phyloP scores from a whole-genome alignment of 1,140 invertebrate genomes.

The Cardiocondyla obscurior region DNA sequence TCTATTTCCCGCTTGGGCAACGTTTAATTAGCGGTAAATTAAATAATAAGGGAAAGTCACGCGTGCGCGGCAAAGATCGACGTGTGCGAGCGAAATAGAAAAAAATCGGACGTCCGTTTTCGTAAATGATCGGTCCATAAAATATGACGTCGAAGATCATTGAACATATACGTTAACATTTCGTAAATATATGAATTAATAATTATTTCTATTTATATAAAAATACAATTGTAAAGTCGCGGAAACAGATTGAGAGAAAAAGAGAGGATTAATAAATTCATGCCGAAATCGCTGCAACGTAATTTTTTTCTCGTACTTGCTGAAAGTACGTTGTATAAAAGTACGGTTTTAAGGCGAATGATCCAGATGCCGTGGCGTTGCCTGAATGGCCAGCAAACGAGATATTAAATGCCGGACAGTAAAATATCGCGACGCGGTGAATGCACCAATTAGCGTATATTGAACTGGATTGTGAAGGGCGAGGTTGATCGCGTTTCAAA shows the following conservation, averaged over 20 bases:
- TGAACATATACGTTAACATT: neutral
- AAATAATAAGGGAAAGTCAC: constrained; percentile 38
- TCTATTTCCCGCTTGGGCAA: constrained; percentile 37
- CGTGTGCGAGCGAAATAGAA: neutral
- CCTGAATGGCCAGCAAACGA: constrained; percentile 59
- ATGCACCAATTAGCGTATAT: constrained; percentile 63
- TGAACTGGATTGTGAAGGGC: neutral
- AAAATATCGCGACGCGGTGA: constrained; percentile 60
- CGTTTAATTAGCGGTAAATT: constrained; percentile 48
- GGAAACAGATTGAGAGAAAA: neutral
- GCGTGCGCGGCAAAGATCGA: neutral
- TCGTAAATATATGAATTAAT: neutral
- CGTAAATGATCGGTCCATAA: neutral
- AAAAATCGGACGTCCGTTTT: neutral
- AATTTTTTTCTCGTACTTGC: neutral
- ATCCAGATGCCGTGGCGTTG: neutral
- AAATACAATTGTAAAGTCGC: neutral
- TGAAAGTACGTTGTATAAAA: neutral
- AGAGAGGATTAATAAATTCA: constrained; percentile 11
- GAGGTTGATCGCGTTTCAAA: neutral
- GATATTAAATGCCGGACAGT: constrained; percentile 65
- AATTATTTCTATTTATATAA: neutral
- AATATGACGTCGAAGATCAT: neutral
- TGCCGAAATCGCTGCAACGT: neutral
- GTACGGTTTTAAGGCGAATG: neutral